phyloP scores from a whole-genome alignment of 2,797 vertebrate species.

The Gouania willdenowi region DNA sequence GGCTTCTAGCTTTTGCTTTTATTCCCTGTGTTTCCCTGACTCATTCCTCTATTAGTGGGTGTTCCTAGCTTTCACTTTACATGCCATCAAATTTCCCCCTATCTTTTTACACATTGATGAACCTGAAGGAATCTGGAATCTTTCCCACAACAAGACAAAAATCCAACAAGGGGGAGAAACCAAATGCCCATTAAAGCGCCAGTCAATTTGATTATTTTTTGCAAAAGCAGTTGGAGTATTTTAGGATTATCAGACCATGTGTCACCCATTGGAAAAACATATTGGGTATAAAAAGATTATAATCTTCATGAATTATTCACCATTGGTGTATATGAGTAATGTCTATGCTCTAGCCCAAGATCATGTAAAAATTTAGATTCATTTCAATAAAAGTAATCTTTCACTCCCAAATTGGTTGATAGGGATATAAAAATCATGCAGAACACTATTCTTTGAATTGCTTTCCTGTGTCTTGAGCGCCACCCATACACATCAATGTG shows the following conservation, averaged over 20 bases:
- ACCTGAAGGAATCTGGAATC: slow-evolving; percentile 38
- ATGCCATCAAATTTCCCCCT: slow-evolving; percentile 37
- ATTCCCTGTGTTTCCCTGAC: slow-evolving; percentile 61
- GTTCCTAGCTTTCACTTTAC: slow-evolving; percentile 51
- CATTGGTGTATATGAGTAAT: no score
- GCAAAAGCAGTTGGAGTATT: slow-evolving; percentile 5
- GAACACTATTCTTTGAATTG: slow-evolving; percentile 4
- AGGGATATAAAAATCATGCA: no score
- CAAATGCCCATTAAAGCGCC: slow-evolving; percentile 4
- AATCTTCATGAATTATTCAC: no score
- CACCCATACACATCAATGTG: slow-evolving; percentile 27
- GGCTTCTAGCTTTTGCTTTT: slow-evolving; percentile 48
- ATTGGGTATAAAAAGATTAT: no score
- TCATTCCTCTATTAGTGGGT: slow-evolving; percentile 56
- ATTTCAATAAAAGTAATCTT: no score
- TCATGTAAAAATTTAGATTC: no score
- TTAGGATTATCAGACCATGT: slow-evolving; percentile 11
- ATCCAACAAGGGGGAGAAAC: slow-evolving; percentile 22
- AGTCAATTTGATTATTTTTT: slow-evolving; percentile 2
- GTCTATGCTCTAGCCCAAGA: no score
- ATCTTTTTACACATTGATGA: slow-evolving; percentile 34
- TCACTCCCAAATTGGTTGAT: no score
- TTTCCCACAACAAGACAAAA: slow-evolving; percentile 25
- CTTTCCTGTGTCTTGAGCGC: slow-evolving; percentile 2
- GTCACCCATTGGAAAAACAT: no score